A percentile compares a stretch with the other conserved stretches of the same genome.
These are phyloP conservation scores for Fragum whitleyi DNA, from an alignment of 2,888 invertebrate species.

Conservation along the genomic window DNA sequence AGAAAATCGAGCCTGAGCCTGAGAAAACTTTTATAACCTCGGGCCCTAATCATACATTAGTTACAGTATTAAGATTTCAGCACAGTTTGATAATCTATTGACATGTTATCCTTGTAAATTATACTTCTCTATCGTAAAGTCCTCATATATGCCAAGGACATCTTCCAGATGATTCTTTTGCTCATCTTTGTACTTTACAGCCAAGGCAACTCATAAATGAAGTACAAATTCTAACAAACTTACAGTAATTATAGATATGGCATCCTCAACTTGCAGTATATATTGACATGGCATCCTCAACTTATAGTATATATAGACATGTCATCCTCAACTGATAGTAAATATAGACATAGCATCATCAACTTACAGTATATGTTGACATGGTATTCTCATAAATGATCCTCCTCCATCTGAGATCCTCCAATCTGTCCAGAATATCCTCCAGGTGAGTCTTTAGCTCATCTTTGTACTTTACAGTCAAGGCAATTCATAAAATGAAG, in stretches of 20 bases:
- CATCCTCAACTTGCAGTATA: too few species aligned
- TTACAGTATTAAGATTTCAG: slow-evolving; percentile 77
- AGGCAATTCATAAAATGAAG: too few species aligned
- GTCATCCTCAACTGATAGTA: too few species aligned
- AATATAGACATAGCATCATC: too few species aligned
- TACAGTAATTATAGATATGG: too few species aligned
- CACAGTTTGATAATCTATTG: too few species aligned
- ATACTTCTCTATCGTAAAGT: slow-evolving; percentile 75
- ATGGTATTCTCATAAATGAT: slow-evolving; percentile 70
- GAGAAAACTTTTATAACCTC: too few species aligned
- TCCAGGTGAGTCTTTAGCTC: slow-evolving; percentile 76
- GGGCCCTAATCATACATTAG: too few species aligned
- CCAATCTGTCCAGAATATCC: slow-evolving; percentile 77
- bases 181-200: slow-evolving; percentile 78
- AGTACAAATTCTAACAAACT: too few species aligned
- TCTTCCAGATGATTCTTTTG: slow-evolving; percentile 75
- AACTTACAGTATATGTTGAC: slow-evolving; percentile 74
- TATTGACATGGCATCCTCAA: too few species aligned
- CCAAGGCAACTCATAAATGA: slow-evolving; percentile 76
- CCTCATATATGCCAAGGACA: slow-evolving; percentile 78
- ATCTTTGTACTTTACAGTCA: slow-evolving; percentile 78
- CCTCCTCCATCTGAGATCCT: slow-evolving; percentile 77
- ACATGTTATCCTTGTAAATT: slow-evolving; percentile 68
- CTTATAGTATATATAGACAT: too few species aligned
- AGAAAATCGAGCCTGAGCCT: too few species aligned